A percentile compares a stretch with the other conserved stretches of the same genome.
Conservation (phyloP, 2,888 invertebrate genomes). For the Monoplex corrugatus region DNA sequence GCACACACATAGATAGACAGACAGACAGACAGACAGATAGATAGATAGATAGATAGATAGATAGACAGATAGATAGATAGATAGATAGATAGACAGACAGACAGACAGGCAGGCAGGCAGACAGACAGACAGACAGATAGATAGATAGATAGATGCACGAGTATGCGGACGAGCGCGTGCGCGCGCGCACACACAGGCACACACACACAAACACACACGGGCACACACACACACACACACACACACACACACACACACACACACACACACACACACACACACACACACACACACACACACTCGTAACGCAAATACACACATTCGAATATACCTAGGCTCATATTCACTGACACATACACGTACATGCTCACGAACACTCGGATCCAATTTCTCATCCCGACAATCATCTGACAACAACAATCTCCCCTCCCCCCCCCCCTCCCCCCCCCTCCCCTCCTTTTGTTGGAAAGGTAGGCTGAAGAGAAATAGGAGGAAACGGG, state of each 20-base stretch:
- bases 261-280: neutral
- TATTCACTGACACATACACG: no score
- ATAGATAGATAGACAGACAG: neutral
- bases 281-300: no score
- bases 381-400: no score
- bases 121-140: neutral
- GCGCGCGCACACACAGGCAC: neutral
- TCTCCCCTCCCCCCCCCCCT: no score
- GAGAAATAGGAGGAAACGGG: no score
- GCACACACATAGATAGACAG: neutral
- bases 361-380: no score
- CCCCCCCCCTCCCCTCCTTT: no score
- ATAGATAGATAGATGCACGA: neutral
- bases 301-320: no score
- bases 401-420: no score
- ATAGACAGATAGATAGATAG: neutral
- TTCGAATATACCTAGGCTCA: no score
- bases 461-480: no score
- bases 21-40: neutral
- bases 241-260: neutral
- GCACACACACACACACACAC: neutral
- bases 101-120: neutral
- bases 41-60: neutral
- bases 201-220: neutral
- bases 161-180: no score